Evolutionary conservation across 1,140 invertebrate species (phyloP).

Genomic region (Dendroctonus valens): DNA sequence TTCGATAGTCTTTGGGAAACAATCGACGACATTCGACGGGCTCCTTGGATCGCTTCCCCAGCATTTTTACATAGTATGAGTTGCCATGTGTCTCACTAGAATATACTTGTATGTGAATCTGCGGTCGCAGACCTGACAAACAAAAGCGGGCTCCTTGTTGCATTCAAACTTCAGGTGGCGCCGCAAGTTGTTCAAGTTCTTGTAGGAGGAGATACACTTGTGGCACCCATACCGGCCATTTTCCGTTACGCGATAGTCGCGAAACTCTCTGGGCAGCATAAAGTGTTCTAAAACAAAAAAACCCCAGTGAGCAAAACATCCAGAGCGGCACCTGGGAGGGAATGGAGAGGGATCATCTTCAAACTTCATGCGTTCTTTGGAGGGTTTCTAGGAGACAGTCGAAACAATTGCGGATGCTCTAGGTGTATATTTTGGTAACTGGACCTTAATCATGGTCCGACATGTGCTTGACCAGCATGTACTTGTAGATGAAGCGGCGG

Average conservation of each 20-base stretch:
- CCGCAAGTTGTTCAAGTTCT: constrained; percentile 22
- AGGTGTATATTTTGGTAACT: too few relatives aligned
- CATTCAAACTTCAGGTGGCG: constrained; percentile 23
- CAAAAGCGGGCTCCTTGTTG: constrained; percentile 25
- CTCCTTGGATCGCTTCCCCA: too few relatives aligned
- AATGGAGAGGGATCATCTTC: constrained; percentile 42
- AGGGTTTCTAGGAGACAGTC: too few relatives aligned
- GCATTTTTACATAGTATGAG: constrained; percentile 11
- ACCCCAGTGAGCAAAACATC: too few relatives aligned
- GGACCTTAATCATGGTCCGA: constrained; percentile 38
- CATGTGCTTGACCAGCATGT: constrained; percentile 19
- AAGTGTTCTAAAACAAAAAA: constrained; percentile 64
- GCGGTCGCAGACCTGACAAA: constrained; percentile 9
- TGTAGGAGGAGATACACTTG: constrained; percentile 24
- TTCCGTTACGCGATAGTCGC: constrained; percentile 14
- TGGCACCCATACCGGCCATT: constrained; percentile 20
- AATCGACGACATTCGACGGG: too few relatives aligned
- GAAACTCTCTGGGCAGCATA: constrained; percentile 48
- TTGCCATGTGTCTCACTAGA: constrained; percentile 15
- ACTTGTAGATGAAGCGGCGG: constrained; percentile 18
- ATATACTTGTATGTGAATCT: constrained; percentile 28
- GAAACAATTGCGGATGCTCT: too few relatives aligned
- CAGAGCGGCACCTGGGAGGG: too few relatives aligned
- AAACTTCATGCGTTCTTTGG: too few relatives aligned
- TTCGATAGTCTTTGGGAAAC: too few relatives aligned